Evolutionary conservation across 2,888 invertebrate species (phyloP).

Genomic region (Philhelius pedissequus): DNA sequence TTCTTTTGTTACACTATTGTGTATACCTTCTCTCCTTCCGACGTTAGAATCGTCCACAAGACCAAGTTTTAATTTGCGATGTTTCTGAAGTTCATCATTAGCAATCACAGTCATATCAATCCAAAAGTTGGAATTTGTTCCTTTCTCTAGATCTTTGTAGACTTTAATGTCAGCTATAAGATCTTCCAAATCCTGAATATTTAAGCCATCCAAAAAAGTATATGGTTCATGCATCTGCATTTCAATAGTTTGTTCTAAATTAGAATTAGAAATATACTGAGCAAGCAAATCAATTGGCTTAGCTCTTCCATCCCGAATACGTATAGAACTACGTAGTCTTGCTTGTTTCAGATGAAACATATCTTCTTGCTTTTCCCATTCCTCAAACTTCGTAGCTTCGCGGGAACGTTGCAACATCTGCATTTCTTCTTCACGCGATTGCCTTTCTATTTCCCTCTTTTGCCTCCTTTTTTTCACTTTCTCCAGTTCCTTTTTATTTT

Average conservation of each 20-base stretch:
- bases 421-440: conserved; percentile 89
- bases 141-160: conserved; percentile 94
- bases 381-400: conserved; percentile 93
- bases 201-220: conserved; percentile 94
- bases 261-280: conserved; percentile 95
- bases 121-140: conserved; percentile 95
- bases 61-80: conserved; percentile 85
- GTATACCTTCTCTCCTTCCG: conserved; percentile 84
- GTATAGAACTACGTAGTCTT: conserved; percentile 92
- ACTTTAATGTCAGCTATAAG: conserved; percentile 96
- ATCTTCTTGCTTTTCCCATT: conserved; percentile 98
- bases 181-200: conserved; percentile 95
- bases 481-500: conserved; percentile 94
- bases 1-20: conserved; percentile 93
- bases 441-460: conserved; percentile 92
- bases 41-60: conserved; percentile 82
- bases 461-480: conserved; percentile 95
- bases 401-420: conserved; percentile 91
- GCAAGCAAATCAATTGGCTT: conserved; percentile 99
- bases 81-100: conserved; percentile 93
- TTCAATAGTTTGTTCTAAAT: conserved; percentile 94
- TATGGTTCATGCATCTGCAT: conserved; percentile 99
- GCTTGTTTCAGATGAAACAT: conserved; percentile 99
- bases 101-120: conserved; percentile 97
- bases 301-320: conserved; percentile 97